Conservation (phyloP, 92 coral and sea anemone species). For the Epizoanthus rinbou region DNA sequence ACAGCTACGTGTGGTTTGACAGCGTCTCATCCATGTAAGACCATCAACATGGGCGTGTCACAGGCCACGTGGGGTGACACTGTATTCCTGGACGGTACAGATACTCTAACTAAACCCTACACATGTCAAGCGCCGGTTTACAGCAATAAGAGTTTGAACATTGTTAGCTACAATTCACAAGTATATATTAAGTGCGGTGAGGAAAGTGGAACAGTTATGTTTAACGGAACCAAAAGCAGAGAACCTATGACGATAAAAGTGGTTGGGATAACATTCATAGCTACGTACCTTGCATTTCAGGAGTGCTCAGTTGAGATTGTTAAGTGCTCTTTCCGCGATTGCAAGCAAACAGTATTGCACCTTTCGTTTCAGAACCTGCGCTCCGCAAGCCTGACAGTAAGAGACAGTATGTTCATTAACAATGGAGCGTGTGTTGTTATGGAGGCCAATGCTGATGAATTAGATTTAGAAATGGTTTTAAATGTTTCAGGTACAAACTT, state of each 20-base stretch:
- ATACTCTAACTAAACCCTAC: neutral
- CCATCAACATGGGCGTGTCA: neutral
- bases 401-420: neutral
- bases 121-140: neutral
- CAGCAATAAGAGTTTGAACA: neutral
- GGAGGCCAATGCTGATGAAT: neutral
- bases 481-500: neutral
- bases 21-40: slow-evolving; percentile 3
- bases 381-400: neutral
- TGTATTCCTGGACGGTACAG: neutral
- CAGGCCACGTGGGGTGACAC: neutral
- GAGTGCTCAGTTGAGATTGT: neutral
- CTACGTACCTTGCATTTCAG: neutral
- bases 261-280: neutral
- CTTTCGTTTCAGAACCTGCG: neutral
- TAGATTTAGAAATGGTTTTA: neutral
- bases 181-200: neutral
- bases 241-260: neutral
- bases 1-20: neutral
- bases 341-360: slow-evolving; percentile 6
- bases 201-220: neutral
- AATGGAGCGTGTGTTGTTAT: slow-evolving; percentile 1
- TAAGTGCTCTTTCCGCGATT: neutral
- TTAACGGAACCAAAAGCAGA: neutral
- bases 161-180: neutral